These are phyloP conservation scores for Liasis olivaceus DNA, from an alignment of 2,797 vertebrate genomes.

Conservation along the genomic window DNA sequence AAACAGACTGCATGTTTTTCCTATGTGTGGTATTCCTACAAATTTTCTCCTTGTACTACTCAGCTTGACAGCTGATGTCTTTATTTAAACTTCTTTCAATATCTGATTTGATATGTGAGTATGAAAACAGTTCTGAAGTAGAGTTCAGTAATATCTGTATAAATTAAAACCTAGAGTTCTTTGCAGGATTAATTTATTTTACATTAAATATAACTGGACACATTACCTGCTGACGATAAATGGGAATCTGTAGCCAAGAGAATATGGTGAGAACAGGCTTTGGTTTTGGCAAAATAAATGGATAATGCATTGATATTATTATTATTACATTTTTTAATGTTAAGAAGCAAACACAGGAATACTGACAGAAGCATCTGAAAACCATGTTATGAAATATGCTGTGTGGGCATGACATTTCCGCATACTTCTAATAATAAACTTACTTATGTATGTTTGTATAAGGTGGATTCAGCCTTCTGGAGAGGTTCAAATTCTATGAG, in stretches of 20 bases:
- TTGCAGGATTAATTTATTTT: neutral
- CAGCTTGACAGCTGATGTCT: no score
- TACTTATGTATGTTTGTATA: slow-evolving; percentile 61
- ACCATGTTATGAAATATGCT: slow-evolving; percentile 60
- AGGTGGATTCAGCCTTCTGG: slow-evolving; percentile 62
- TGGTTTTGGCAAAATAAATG: slow-evolving; percentile 52
- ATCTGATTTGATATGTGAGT: neutral
- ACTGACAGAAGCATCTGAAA: slow-evolving; percentile 57
- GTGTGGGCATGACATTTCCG: slow-evolving; percentile 62
- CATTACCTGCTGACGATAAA: neutral
- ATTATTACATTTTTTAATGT: slow-evolving; percentile 21
- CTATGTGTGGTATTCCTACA: neutral
- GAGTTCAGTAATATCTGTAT: neutral
- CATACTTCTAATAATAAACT: slow-evolving; percentile 64
- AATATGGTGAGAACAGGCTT: slow-evolving; percentile 16
- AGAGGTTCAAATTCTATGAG: slow-evolving; percentile 54
- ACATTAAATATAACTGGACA: neutral
- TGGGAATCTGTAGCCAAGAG: neutral
- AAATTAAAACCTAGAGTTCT: neutral
- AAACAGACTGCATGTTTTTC: neutral
- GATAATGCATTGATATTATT: slow-evolving; percentile 38
- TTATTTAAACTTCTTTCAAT: neutral
- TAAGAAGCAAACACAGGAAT: slow-evolving; percentile 49
- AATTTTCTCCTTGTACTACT: neutral
- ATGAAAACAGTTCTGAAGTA: neutral